Evolutionary conservation across 1,140 invertebrate genomes (phyloP), one percentile per base, ranked within the genome.

Genomic region (Spodoptera frugiperda): DNA sequence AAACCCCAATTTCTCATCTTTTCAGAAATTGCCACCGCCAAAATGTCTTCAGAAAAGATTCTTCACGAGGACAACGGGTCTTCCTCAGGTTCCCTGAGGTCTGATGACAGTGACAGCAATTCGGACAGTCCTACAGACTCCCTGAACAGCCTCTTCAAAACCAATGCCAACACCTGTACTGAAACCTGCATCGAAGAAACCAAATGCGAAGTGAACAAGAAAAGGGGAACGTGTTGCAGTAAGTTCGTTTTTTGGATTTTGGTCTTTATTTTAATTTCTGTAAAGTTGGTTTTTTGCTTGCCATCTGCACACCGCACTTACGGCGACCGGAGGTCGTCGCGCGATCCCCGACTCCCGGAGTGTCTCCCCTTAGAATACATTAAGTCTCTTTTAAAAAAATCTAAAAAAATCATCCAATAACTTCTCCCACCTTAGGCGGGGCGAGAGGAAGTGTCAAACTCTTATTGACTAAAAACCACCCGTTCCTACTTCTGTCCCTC

Each of bases 221-320:
- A 55, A 25, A 55, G 19, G 15, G 51, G 67, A 15, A 25, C 79
- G 30, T 85, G 79, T 63, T 82, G 76, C 63, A 81, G 82, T 84
- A 74, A 83, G 83, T 84, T 57, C 33, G 33, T 33, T 54, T 76
- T 49, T 51, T 39, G 0, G 0, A 9, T 59, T 15, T 8, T 57
- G 9, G 15, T 10, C 9, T 15, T 53, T 17, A 8, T 53, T 17
- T 6, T 15, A 4, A 15, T 8, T 15, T 4, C n/a, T n/a, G n/a
- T n/a, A n/a, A n/a, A n/a, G n/a, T n/a, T n/a, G n/a, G n/a, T n/a
- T n/a, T n/a, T n/a, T n/a, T n/a, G n/a, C n/a, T n/a, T n/a, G n/a
- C n/a, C n/a, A n/a, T n/a, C n/a, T n/a, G n/a, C n/a, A n/a, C n/a
- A n/a, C n/a, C n/a, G n/a, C n/a, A n/a, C n/a, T n/a, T n/a, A n/a